These are phyloP conservation scores for Itoplectis maculator DNA, from an alignment of 2,888 invertebrate genomes.

Conservation along the genomic window DNA sequence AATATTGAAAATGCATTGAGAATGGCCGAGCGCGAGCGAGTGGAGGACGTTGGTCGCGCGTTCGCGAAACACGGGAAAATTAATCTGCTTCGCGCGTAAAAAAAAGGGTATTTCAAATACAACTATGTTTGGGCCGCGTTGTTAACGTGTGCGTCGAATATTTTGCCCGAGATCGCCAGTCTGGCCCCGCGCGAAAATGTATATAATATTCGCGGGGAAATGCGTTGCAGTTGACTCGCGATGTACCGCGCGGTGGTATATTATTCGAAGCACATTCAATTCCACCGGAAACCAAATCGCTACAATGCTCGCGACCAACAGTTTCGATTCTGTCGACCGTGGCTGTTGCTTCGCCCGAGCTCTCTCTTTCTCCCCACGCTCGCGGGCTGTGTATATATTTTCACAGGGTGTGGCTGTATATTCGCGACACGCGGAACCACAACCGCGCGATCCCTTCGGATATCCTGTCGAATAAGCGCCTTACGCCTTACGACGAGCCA, in stretches of 20 bases:
- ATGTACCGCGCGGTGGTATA: slow-evolving; percentile 24
- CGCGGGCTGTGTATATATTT: background rate
- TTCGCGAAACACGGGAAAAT: background rate
- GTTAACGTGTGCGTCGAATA: background rate
- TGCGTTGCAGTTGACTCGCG: background rate
- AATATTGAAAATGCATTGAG: background rate
- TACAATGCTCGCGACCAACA: slow-evolving; percentile 17
- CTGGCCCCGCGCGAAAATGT: background rate
- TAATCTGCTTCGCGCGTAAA: background rate
- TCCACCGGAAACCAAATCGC: slow-evolving; percentile 56
- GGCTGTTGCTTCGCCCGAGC: slow-evolving; percentile 10
- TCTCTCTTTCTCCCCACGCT: background rate
- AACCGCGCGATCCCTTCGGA: too few relatives aligned
- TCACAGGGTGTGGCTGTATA: background rate
- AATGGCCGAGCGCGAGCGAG: background rate
- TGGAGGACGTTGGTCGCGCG: too few relatives aligned
- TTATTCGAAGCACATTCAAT: slow-evolving; percentile 53
- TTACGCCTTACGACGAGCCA: too few relatives aligned
- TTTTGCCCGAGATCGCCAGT: background rate
- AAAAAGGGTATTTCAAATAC: background rate
- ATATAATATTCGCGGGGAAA: slow-evolving; percentile 34
- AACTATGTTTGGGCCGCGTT: background rate
- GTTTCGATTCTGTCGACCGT: slow-evolving; percentile 38
- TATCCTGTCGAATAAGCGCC: too few relatives aligned
- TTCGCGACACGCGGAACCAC: background rate